Percentiles rank a stretch among this genome's conserved stretches.
Evolutionary conservation across 2,888 invertebrate species (phyloP).

Genomic region (Unio pictorum): DNA sequence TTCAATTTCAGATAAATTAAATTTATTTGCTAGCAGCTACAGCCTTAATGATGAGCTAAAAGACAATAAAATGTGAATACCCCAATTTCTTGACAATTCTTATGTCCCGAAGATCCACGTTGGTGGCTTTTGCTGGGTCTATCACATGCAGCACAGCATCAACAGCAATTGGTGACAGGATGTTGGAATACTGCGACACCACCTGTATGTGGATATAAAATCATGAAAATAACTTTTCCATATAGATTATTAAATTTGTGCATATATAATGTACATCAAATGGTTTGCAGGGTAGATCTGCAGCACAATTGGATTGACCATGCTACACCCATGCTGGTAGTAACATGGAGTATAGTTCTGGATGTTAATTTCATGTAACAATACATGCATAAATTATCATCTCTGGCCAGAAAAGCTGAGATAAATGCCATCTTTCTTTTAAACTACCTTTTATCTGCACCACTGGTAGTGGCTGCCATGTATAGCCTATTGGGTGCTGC

Average conservation of each 20-base stretch:
- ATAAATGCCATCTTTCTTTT: too few species aligned
- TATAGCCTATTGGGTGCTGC: too few species aligned
- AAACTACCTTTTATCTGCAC: too few species aligned
- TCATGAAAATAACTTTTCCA: not conserved
- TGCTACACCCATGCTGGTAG: too few species aligned
- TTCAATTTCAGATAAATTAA: too few species aligned
- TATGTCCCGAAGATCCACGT: slow-evolving; percentile 93
- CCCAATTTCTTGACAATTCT: slow-evolving; percentile 97
- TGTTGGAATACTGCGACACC: slow-evolving; percentile 96
- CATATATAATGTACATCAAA: not conserved
- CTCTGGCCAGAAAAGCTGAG: too few species aligned
- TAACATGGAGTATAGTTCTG: too few species aligned
- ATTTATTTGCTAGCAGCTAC: too few species aligned
- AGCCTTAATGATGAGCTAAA: too few species aligned
- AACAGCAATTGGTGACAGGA: slow-evolving; percentile 96
- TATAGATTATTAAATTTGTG: not conserved
- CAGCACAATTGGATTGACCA: not conserved
- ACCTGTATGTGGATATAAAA: slow-evolving; percentile 75
- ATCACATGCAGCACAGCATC: slow-evolving; percentile 93
- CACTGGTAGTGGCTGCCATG: too few species aligned
- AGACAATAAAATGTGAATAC: slow-evolving; percentile 41
- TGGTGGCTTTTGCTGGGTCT: slow-evolving; percentile 78
- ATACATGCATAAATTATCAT: too few species aligned
- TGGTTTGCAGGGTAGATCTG: not conserved
- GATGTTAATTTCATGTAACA: too few species aligned